Evolutionary conservation across 1,140 invertebrate species (phyloP), one percentile per base, ranked within the genome.

Genomic region (Lordiphosa stackelbergi): DNA sequence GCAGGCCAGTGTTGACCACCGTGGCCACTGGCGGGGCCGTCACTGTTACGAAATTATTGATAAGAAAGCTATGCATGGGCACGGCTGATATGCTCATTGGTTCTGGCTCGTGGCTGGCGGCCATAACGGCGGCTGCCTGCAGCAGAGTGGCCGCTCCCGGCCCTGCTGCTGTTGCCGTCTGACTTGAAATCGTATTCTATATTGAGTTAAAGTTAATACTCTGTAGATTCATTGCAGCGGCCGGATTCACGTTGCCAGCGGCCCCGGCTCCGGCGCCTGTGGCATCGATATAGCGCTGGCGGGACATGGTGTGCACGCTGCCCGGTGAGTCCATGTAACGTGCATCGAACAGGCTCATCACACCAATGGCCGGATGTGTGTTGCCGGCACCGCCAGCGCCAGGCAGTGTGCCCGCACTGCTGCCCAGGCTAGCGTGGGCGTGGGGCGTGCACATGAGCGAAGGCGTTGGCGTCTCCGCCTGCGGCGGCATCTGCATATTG

Each of bases 121-220:
- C 70, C 70, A 69, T 85, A 22, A 70, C 73, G 35, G 83, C 73
- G 42, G 78, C 72, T 68, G 83, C 77, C 60, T 84, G 74, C 56
- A 79, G 56, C 58, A 72, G 59, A 48, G 78, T 68, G 53, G 66
- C 61, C 62, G 71, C 47, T 46, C 68, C 72, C 46, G 63, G 58
- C 57, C 63, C 66, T 41, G 31, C 31, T 64, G 59, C 12, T 31
- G 28, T 38, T 42, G 63, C 40, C 60, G 60, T 72, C 49, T 83
- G 68, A 69, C 63, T 75, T 56, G 85, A 73, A 63, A 87, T 83
- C 66, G 85, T 85, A 86, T 87, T 88, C 91, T 92, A 93, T 89
- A 93, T 92, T 68, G 92, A 89, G 85, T 92, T 93, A 69, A 93
- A 93, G 85, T 93, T 93, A 53, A 94, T 90, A 57, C 91, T 92